Conservation (phyloP, 30 jellyfish, hydroid and myxozoan genomes). For the Turritopsis rubra region DNA sequence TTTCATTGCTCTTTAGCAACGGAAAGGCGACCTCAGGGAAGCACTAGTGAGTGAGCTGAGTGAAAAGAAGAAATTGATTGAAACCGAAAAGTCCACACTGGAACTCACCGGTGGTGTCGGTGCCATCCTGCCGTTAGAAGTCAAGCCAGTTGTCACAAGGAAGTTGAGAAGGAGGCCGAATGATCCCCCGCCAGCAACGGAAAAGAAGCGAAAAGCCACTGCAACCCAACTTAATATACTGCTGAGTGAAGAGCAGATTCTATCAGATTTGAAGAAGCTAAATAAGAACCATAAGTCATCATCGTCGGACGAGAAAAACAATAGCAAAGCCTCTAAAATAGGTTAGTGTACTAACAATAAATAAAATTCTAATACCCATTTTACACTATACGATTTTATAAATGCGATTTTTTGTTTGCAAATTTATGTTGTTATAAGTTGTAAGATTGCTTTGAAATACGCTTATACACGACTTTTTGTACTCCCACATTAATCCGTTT, state of each 20-base stretch:
- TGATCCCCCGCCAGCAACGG: constrained; percentile 98
- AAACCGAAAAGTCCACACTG: constrained; percentile 78
- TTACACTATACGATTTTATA: too few species aligned
- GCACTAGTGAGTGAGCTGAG: constrained; percentile 54
- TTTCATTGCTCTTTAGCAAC: constrained; percentile 33
- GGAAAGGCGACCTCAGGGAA: constrained; percentile 80
- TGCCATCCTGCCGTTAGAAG: constrained; percentile 58
- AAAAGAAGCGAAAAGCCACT: constrained; percentile 65
- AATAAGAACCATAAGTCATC: constrained; percentile 52
- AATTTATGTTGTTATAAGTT: too few species aligned
- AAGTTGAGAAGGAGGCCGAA: constrained; percentile 82
- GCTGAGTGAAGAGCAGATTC: constrained; percentile 72
- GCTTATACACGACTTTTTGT: too few species aligned
- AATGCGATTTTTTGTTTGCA: too few species aligned
- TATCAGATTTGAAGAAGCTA: constrained; percentile 72
- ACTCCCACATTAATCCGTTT: too few species aligned
- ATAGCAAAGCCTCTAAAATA: not conserved
- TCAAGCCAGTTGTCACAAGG: constrained; percentile 85
- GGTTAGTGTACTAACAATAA: not conserved
- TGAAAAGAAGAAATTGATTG: constrained; percentile 84
- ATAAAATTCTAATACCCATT: too few species aligned
- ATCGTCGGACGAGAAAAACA: not conserved
- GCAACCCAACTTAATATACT: constrained; percentile 60
- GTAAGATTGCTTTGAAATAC: too few species aligned
- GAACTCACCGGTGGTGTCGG: constrained; percentile 84